These are phyloP conservation scores for Aporophyla nigra DNA, from an alignment of 2,888 invertebrate genomes.

Conservation along the genomic window DNA sequence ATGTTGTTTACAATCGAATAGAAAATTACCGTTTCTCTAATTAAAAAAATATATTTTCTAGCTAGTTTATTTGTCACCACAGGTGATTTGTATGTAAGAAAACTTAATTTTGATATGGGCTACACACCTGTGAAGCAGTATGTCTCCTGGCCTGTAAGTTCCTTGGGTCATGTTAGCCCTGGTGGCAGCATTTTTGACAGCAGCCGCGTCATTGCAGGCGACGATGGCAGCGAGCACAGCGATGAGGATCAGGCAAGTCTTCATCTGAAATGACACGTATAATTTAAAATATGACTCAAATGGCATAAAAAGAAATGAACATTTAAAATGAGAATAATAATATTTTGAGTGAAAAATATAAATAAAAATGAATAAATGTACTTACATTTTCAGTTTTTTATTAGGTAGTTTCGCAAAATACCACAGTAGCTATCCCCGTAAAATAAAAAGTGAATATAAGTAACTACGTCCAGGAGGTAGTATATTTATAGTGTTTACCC, in stretches of 20 bases:
- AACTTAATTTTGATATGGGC: no score
- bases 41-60: no score
- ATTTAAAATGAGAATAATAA: background rate
- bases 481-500: slow-evolving; percentile 11
- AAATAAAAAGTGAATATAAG: background rate
- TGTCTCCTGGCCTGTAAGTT: slow-evolving; percentile 20
- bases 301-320: background rate
- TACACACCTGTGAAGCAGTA: slow-evolving; percentile 52
- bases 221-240: slow-evolving; percentile 38
- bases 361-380: background rate
- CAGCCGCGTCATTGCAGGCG: slow-evolving; percentile 36
- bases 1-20: background rate
- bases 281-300: background rate
- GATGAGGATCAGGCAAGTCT: slow-evolving; percentile 26
- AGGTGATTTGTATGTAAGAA: background rate
- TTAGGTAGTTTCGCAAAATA: background rate
- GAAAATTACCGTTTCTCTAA: no score
- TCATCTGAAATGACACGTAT: slow-evolving; percentile 35
- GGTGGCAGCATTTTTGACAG: background rate
- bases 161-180: slow-evolving; percentile 36
- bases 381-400: slow-evolving; percentile 26
- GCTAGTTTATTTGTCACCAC: no score
- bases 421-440: slow-evolving; percentile 3
- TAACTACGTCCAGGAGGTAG: background rate
- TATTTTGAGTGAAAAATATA: background rate